A percentile compares a stretch with the other conserved stretches of the same genome.
These are phyloP conservation scores for Perca fluviatilis DNA, from an alignment of 2,113 vertebrate genomes.

Conservation along the genomic window DNA sequence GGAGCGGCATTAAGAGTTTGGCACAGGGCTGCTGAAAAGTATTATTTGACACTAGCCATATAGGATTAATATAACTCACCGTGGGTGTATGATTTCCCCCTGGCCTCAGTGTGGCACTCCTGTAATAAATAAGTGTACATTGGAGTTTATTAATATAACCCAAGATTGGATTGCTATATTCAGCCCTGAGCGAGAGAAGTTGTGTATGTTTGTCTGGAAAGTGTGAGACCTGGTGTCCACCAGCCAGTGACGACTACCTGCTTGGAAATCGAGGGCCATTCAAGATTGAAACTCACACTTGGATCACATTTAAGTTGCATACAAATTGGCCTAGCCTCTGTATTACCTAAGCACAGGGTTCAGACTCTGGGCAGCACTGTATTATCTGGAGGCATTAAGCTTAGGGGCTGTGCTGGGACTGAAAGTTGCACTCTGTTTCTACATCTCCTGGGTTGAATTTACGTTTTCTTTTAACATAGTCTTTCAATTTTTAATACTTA, in stretches of 20 bases:
- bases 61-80: constrained; percentile 55
- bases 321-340: constrained; percentile 32
- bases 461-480: not conserved
- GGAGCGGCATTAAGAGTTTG: constrained; percentile 17
- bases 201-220: constrained; percentile 39
- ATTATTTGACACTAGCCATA: constrained; percentile 45
- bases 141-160: constrained; percentile 59
- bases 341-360: constrained; percentile 37
- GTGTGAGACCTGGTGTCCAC: constrained; percentile 39
- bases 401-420: not conserved
- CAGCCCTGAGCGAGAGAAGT: constrained; percentile 26
- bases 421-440: not conserved
- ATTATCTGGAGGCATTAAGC: constrained; percentile 37
- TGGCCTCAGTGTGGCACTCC: constrained; percentile 28
- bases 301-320: constrained; percentile 22
- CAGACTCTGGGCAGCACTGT: constrained; percentile 32
- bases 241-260: constrained; percentile 32
- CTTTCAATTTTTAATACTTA: not conserved
- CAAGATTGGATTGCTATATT: constrained; percentile 46
- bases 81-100: constrained; percentile 53
- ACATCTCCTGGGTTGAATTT: constrained; percentile 8
- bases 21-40: constrained; percentile 36
- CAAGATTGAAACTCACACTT: constrained; percentile 12
- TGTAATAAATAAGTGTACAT: constrained; percentile 43
- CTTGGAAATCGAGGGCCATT: not conserved